Evolutionary conservation across 2,113 vertebrate genomes (phyloP), one percentile per base, ranked within the genome.

Genomic region (Cranoglanis bouderius): DNA sequence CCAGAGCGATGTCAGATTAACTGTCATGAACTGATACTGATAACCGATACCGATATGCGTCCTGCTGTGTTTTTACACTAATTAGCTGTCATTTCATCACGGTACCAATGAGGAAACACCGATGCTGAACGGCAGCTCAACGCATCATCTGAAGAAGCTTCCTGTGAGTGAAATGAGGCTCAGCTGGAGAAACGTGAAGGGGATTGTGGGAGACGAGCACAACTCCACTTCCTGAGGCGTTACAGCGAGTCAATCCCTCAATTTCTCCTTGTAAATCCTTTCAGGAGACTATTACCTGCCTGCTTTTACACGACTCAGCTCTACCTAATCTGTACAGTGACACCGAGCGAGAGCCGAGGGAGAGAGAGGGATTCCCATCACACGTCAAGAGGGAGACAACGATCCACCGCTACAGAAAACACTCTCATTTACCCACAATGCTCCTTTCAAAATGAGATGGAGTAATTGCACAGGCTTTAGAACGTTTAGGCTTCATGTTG

Each of bases 381-480:
- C 70, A 86, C 3, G 38, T 63, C 59, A 67, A 51, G 81, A 57
- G 32, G 32, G 24, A 75, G 40, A 80, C 40, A 82, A 21, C n/a
- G n/a, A 57, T 82, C n/a, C 18, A 57, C 63, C 26, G 49, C 78
- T 38, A n/a, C 46, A 70, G 78, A 72, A 49, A 70, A 21, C 29
- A 16, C 63, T 81, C 40, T 46, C 80, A 57, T 82, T 82, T 88
- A 55, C 63, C 87, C 80, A 88, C 49, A 82, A 49, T 70, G 26
- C 46, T 55, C 24, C 65, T 46, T 49, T 40, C 78, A 83, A 32
- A 82, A 40, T 53, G 43, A 67, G 46, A 49, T 6, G 24, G 38
- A 2, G 61, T 82, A 29, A 88, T 57, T 82, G 49, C 21, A 32
- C 63, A 74, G 80, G 51, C 10, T 59, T 83, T 59, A 24, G 24